Percentiles rank a stretch among this genome's conserved stretches.
Conservation (phyloP, 2,797 vertebrate species). For the Moxostoma hubbsi region DNA sequence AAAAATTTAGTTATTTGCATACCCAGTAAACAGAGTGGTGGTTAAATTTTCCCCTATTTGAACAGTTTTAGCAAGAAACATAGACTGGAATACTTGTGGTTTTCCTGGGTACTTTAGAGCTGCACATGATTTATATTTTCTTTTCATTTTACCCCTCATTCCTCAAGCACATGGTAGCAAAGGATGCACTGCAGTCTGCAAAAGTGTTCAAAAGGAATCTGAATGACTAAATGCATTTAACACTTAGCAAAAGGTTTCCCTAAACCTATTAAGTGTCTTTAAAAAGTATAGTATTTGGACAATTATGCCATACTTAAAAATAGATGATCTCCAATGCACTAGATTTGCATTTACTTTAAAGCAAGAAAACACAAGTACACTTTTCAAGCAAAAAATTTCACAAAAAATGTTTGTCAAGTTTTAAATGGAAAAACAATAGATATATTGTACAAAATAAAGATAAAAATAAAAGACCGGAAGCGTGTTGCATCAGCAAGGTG, state of each 20-base stretch:
- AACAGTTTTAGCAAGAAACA: neutral
- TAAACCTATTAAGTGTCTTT: neutral
- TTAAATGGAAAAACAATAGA: too few relatives aligned
- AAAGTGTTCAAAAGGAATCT: neutral
- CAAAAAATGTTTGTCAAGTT: too few relatives aligned
- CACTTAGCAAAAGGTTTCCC: neutral
- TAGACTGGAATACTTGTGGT: slow-evolving; percentile 20
- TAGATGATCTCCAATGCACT: too few relatives aligned
- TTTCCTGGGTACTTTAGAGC: slow-evolving; percentile 12
- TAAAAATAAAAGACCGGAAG: too few relatives aligned
- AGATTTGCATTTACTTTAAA: too few relatives aligned
- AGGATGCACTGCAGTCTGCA: neutral
- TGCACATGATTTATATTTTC: neutral
- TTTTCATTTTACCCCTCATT: neutral
- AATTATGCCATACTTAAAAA: too few relatives aligned
- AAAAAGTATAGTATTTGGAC: too few relatives aligned
- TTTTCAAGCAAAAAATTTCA: too few relatives aligned
- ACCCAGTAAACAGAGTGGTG: neutral
- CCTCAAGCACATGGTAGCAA: neutral
- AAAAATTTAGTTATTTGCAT: slow-evolving; percentile 16
- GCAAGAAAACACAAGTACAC: too few relatives aligned
- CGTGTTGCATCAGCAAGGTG: too few relatives aligned
- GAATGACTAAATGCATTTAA: neutral
- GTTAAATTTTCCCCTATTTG: slow-evolving; percentile 3
- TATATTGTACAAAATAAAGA: too few relatives aligned